A percentile compares a stretch with the other conserved stretches of the same genome.
Evolutionary conservation across 2,113 vertebrate species (phyloP).

Genomic region (Terrapene triunguis): DNA sequence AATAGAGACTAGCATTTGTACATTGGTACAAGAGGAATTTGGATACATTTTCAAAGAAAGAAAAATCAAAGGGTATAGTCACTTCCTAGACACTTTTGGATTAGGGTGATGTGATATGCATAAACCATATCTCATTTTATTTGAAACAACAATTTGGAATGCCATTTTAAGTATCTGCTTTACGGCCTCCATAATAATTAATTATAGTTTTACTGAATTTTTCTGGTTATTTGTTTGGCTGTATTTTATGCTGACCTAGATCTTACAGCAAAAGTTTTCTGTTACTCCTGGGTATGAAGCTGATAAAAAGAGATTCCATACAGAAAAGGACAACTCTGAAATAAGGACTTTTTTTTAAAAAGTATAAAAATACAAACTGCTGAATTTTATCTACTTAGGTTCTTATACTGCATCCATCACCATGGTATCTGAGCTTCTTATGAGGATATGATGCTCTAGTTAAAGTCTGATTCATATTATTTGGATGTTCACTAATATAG

Average conservation of each 20-base stretch:
- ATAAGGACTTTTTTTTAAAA: not conserved
- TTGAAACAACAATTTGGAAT: constrained; percentile 9
- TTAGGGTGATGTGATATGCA: constrained; percentile 8
- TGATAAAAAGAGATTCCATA: not conserved
- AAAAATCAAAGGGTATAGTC: not conserved
- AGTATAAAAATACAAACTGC: rapidly evolving
- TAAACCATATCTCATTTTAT: constrained; percentile 7
- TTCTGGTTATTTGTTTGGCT: not conserved
- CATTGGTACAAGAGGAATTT: not conserved
- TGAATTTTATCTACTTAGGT: not conserved
- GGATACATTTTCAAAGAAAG: constrained; percentile 26
- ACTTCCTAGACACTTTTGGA: constrained; percentile 1
- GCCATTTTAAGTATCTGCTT: constrained; percentile 34
- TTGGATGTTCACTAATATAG: not conserved
- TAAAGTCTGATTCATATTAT: not conserved
- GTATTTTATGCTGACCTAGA: not conserved
- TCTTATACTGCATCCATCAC: not conserved
- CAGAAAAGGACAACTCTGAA: not conserved
- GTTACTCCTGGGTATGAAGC: rapidly evolving
- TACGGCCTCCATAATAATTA: constrained; percentile 8
- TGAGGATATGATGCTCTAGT: not conserved
- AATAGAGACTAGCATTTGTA: constrained; percentile 12
- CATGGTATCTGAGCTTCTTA: not conserved
- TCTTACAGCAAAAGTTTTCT: not conserved
- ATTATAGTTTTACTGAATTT: constrained; percentile 14